phyloP scores from a whole-genome alignment of 2,113 vertebrate genomes.

The Maccullochella peelii region DNA sequence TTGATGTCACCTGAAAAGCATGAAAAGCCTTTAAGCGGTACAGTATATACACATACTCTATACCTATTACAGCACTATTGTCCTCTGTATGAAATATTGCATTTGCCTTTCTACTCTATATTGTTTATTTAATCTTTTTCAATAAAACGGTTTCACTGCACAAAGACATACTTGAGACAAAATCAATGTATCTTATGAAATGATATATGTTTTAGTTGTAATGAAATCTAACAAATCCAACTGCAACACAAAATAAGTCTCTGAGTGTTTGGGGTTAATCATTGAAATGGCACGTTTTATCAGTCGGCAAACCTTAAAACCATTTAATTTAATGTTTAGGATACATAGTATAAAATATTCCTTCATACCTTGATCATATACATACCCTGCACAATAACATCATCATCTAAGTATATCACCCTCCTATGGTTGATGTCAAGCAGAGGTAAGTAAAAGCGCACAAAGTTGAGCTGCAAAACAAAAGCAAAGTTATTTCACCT shows the following conservation, averaged over 20 bases:
- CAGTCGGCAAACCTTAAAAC: neutral
- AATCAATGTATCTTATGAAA: neutral
- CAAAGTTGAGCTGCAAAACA: slow-evolving; percentile 93
- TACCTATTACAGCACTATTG: neutral
- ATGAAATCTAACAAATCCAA: too few species aligned
- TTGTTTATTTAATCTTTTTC: neutral
- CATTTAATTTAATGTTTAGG: neutral
- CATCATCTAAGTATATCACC: slow-evolving; percentile 96
- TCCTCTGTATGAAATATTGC: neutral
- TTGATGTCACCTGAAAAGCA: slow-evolving; percentile 90
- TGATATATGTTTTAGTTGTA: too few species aligned
- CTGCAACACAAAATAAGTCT: too few species aligned
- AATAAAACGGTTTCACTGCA: neutral
- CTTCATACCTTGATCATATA: neutral
- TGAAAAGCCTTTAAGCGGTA: neutral
- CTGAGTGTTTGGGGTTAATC: neutral
- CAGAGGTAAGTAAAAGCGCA: slow-evolving; percentile 94
- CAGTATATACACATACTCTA: neutral
- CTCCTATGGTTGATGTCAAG: slow-evolving; percentile 90
- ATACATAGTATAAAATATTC: neutral
- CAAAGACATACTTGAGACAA: too few species aligned
- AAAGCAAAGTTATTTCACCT: neutral
- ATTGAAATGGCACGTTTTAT: neutral
- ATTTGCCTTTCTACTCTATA: too few species aligned
- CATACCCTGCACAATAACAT: slow-evolving; percentile 96